These are phyloP conservation scores for Umimayanthus kanabou DNA, from an alignment of 92 coral and sea anemone genomes.

Conservation along the genomic window DNA sequence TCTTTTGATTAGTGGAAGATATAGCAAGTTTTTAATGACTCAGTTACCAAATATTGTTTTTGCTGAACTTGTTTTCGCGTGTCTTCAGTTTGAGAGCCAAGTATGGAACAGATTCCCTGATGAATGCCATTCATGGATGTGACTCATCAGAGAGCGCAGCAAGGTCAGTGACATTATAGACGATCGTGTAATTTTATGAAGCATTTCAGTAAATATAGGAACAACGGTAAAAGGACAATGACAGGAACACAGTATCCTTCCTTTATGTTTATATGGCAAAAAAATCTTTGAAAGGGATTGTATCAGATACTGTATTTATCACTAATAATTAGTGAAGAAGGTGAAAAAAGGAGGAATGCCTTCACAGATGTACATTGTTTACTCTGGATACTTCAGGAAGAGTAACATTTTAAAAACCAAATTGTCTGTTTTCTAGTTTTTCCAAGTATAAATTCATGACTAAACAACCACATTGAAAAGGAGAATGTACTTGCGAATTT, in stretches of 20 bases:
- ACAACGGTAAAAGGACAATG: not conserved
- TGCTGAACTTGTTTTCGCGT: not conserved
- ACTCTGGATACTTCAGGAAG: too few species aligned
- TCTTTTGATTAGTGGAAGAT: not conserved
- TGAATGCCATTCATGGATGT: slow-evolving; percentile 98
- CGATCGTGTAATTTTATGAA: not conserved
- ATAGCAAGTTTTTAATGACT: too few species aligned
- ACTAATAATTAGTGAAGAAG: not conserved
- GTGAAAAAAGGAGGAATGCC: too few species aligned
- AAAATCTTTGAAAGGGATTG: not conserved
- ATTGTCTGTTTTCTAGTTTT: too few species aligned
- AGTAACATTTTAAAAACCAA: too few species aligned
- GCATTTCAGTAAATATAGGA: too few species aligned
- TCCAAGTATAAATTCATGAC: too few species aligned
- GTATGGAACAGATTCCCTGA: slow-evolving; percentile 95
- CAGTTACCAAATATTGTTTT: not conserved
- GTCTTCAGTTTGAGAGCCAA: slow-evolving; percentile 83
- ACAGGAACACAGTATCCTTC: not conserved
- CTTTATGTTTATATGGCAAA: not conserved
- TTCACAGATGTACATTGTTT: too few species aligned
- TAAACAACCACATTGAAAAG: not conserved
- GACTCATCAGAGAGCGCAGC: slow-evolving; percentile 98
- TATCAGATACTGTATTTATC: not conserved
- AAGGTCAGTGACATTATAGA: slow-evolving; percentile 56
- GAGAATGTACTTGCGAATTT: not conserved